Base-by-base conservation (phyloP, 2,888 invertebrate species). In the Caprella mutica region DNA sequence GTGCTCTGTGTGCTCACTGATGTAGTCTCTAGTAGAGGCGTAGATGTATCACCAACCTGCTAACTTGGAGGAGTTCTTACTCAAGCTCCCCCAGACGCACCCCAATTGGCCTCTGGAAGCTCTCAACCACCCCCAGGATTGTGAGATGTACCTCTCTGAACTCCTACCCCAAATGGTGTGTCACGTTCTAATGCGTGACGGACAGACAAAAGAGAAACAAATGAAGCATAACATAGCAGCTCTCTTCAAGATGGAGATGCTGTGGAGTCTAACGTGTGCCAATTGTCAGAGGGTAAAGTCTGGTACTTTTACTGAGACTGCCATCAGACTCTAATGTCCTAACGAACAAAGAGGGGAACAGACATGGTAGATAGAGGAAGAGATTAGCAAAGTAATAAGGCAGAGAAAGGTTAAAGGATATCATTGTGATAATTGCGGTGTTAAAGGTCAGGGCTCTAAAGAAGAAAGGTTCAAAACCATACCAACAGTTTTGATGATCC, bases 31-130 rank as follows among this genome's bases (percentile, higher is more conserved):
- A 29, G 30, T 24, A 12, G 48, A 48, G n/a, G 48, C 48, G n/a
- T 21, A 19, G 30, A 30, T 24, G 2, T 8, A 30, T 4, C 6
- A 29, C n/a, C 17, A 27, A 17, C 21, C 48, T 12, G 48, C 48
- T 14, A 30, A 48, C 48, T 26, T 48, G 48, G 19, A 48, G 48
- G 19, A 29, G 29, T 48, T 48, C 30, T 21, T 48, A 21, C 30
- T 30, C 48, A 48, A 48, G 14, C 48, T 48, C 8, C 48, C 48
- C n/a, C 17, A 29, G n/a, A 29, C 48, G 29, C 48, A 48, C 19
- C 48, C 48, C 2, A 48, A 21, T 17, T 48, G 48, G 48, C 48
- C 48, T 1, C n/a, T 48, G 19, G 12, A n/a, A 14, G 48, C 48
- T 21, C 29, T 29, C 5, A 27, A 48, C 21, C 29, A 19, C 12